Evolutionary conservation across 2,113 vertebrate genomes (phyloP).

Genomic region (Sakesphorus luctuosus): DNA sequence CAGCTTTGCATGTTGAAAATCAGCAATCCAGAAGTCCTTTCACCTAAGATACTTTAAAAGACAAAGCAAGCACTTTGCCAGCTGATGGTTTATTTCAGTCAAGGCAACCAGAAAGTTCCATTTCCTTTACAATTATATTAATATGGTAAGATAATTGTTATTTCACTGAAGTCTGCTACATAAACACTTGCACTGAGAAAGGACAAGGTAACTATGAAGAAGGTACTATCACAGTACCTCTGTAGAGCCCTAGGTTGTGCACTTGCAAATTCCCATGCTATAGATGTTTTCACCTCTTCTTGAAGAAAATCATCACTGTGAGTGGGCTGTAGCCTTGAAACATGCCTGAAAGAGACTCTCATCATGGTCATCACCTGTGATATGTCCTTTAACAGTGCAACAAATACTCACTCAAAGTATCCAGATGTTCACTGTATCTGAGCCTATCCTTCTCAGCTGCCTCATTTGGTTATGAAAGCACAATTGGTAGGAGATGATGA

Average conservation of each 20-base stretch:
- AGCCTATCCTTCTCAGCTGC: background rate
- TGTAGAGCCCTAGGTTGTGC: background rate
- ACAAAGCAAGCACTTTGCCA: background rate
- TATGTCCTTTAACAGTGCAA: background rate
- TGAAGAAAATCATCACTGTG: background rate
- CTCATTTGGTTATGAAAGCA: background rate
- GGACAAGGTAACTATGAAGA: background rate
- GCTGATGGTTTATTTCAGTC: background rate
- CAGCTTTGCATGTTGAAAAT: background rate
- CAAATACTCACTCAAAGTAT: background rate
- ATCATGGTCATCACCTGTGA: background rate
- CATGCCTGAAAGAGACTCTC: background rate
- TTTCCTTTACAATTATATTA: background rate
- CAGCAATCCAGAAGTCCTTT: background rate
- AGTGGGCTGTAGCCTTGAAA: background rate
- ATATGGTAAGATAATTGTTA: background rate
- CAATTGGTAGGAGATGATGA: background rate
- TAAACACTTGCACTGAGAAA: background rate
- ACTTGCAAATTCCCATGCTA: background rate
- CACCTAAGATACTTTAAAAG: background rate
- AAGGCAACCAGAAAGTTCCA: background rate
- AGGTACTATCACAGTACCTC: background rate
- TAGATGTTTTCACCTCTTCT: background rate
- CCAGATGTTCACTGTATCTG: background rate
- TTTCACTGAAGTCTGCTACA: background rate